These are phyloP conservation scores for Heliconius sara DNA, from an alignment of 2,888 invertebrate genomes.

Conservation along the genomic window DNA sequence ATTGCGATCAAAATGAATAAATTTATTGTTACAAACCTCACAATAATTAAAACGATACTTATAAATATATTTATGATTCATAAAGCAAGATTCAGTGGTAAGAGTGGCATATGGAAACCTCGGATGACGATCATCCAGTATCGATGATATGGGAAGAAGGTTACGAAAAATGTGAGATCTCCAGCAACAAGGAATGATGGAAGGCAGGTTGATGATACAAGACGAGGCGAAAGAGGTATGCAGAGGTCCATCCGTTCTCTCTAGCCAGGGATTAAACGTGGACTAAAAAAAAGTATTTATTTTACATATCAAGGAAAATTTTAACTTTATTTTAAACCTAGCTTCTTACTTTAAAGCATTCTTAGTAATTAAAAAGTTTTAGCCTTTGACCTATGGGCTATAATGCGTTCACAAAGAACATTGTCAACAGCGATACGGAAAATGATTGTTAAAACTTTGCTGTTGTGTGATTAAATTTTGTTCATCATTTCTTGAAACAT, in stretches of 20 bases:
- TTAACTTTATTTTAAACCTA: background rate
- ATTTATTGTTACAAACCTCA: background rate
- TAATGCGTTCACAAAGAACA: constrained; percentile 9
- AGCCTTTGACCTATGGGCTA: constrained; percentile 10
- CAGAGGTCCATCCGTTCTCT: no score
- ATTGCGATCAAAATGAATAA: constrained; percentile 9
- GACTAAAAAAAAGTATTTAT: background rate
- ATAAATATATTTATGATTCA: background rate
- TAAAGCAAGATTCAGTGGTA: no score
- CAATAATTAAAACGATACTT: background rate
- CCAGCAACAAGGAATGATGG: no score
- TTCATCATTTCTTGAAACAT: background rate
- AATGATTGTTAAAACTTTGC: constrained; percentile 7
- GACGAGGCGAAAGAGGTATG: background rate
- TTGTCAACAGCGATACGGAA: background rate
- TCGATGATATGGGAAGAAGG: no score
- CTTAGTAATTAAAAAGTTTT: constrained; percentile 23
- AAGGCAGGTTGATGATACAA: background rate
- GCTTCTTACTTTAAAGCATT: background rate
- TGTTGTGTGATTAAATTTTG: background rate
- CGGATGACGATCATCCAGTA: no score
- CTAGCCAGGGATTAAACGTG: no score
- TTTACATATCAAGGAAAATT: background rate
- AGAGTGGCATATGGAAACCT: no score
- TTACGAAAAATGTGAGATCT: no score